Evolutionary conservation across 2,797 vertebrate genomes (phyloP).

Genomic region (Brachymystax lenok): DNA sequence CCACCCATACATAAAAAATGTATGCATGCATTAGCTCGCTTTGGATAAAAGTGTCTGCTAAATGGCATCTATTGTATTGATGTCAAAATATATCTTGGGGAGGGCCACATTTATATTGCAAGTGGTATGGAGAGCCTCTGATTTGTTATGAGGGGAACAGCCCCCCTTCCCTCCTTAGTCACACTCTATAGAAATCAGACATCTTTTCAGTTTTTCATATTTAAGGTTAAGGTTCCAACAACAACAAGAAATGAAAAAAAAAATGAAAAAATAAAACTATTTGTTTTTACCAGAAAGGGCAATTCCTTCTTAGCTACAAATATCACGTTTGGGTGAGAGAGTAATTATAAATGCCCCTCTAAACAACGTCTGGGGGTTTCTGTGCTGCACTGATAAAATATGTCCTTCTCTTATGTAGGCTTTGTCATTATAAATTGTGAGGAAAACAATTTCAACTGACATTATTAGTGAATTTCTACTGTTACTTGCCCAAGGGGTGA

Average conservation of each 20-base stretch:
- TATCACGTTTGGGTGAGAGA: slow-evolving; percentile 56
- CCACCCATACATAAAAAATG: no score
- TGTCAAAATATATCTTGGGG: no score
- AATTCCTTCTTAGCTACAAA: slow-evolving; percentile 27
- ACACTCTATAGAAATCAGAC: background rate
- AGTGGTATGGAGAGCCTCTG: background rate
- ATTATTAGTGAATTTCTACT: slow-evolving; percentile 65
- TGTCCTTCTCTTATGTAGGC: slow-evolving; percentile 50
- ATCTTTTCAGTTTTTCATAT: background rate
- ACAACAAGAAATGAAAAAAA: background rate
- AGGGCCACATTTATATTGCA: no score
- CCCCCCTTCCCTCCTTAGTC: background rate
- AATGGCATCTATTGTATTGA: no score
- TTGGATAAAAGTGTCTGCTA: no score
- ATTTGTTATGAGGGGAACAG: background rate
- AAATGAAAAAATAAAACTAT: background rate
- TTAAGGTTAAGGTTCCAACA: background rate
- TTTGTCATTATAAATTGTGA: slow-evolving; percentile 64
- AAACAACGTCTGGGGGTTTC: slow-evolving; percentile 66
- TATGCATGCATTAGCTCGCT: no score
- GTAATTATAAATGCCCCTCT: slow-evolving; percentile 55
- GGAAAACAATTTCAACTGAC: slow-evolving; percentile 63
- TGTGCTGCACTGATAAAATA: slow-evolving; percentile 59
- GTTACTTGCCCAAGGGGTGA: slow-evolving; percentile 63
- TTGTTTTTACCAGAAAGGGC: slow-evolving; percentile 22